These are phyloP conservation scores for Kradibia gibbosae DNA, from an alignment of 1,140 invertebrate genomes.

Conservation along the genomic window DNA sequence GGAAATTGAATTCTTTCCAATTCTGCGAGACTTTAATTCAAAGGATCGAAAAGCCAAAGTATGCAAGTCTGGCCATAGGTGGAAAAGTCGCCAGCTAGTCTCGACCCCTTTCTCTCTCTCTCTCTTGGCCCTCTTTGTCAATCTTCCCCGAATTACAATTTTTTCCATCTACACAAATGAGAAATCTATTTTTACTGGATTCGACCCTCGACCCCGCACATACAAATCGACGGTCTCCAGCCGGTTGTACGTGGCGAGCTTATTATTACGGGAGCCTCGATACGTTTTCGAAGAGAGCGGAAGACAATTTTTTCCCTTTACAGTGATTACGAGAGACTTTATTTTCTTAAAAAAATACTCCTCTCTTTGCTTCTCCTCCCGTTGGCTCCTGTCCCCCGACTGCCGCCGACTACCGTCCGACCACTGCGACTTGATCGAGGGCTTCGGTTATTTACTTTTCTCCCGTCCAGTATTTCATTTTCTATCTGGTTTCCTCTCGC, in stretches of 20 bases:
- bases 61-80: not conserved
- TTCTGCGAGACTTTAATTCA: not conserved
- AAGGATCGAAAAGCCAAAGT: not conserved
- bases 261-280: constrained; percentile 1
- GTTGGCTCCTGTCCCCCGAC: too few species aligned
- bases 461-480: not conserved
- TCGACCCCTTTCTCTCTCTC: not conserved
- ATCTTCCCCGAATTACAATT: constrained; percentile 19
- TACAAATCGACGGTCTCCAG: not conserved
- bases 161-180: constrained; percentile 31
- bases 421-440: not conserved
- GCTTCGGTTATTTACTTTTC: not conserved
- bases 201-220: not conserved
- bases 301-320: not conserved
- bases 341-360: not conserved
- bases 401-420: too few species aligned
- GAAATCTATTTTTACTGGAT: constrained; percentile 29
- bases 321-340: not conserved
- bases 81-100: constrained; percentile 12
- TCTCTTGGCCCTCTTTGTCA: not conserved
- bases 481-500: not conserved
- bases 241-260: not conserved
- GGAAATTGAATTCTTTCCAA: constrained; percentile 13
- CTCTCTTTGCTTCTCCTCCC: too few species aligned
- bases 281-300: constrained; percentile 1